Percentiles rank a stretch among this genome's conserved stretches.
Evolutionary conservation across 2,797 vertebrate genomes (phyloP).

Genomic region (Sebastiscus albofasciatus): DNA sequence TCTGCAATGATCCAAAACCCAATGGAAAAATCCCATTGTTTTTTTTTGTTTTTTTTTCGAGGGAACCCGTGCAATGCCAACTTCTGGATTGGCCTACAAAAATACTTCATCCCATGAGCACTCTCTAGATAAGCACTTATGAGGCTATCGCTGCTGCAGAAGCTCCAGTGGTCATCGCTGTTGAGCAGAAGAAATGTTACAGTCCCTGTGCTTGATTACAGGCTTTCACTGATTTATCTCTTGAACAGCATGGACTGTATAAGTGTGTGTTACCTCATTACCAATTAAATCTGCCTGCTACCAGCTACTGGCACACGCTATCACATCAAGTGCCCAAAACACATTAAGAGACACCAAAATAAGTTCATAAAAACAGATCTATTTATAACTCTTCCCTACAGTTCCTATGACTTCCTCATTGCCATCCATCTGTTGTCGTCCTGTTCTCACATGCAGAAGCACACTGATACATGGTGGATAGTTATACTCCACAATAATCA

Average conservation of each 20-base stretch:
- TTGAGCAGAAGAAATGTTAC: background rate
- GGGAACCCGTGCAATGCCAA: too few species aligned
- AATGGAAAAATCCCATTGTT: too few species aligned
- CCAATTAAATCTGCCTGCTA: slow-evolving; percentile 5
- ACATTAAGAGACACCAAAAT: background rate
- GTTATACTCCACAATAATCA: background rate
- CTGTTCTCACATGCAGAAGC: background rate
- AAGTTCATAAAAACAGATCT: background rate
- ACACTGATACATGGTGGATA: background rate
- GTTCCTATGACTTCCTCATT: background rate
- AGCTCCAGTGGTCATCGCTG: background rate
- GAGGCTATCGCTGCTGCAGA: background rate
- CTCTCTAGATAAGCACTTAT: slow-evolving; percentile 17
- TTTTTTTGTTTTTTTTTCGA: too few species aligned
- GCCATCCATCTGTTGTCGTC: background rate
- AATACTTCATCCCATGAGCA: too few species aligned
- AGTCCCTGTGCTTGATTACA: background rate
- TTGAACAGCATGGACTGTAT: background rate
- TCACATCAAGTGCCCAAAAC: background rate
- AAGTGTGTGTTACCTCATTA: slow-evolving; percentile 9
- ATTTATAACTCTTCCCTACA: background rate
- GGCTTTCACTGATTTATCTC: background rate
- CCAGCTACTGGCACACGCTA: background rate
- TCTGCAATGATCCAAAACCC: too few species aligned
- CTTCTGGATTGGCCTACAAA: too few species aligned